Evolutionary conservation across 2,888 invertebrate species (phyloP).

Genomic region (Rhagophthalmus giganteus): DNA sequence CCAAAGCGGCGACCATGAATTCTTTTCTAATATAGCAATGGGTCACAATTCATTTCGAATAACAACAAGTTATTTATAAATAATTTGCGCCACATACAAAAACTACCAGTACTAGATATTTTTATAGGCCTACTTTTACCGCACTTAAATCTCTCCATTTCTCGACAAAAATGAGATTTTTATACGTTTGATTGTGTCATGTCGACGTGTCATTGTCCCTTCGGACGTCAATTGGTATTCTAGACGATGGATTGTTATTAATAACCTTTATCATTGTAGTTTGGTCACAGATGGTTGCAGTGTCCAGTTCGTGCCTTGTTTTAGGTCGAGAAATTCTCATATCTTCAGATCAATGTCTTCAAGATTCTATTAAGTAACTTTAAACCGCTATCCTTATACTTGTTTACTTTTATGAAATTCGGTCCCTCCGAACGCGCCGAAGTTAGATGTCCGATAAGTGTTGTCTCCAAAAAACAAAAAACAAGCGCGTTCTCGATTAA

Average conservation of each 20-base stretch:
- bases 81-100: slow-evolving; percentile 7
- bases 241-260: slow-evolving; percentile 24
- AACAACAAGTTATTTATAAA: slow-evolving; percentile 3
- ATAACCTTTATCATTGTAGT: slow-evolving; percentile 21
- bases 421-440: too few relatives aligned
- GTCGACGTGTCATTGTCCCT: slow-evolving; percentile 19
- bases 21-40: slow-evolving; percentile 6
- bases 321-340: slow-evolving; percentile 14
- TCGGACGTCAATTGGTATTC: slow-evolving; percentile 19
- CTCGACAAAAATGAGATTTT: too few relatives aligned
- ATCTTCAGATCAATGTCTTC: slow-evolving; percentile 1
- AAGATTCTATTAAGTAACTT: neutral
- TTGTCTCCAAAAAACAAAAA: neutral
- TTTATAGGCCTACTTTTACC: too few relatives aligned
- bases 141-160: neutral
- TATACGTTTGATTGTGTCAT: too few relatives aligned
- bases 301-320: slow-evolving; percentile 20
- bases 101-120: too few relatives aligned
- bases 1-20: slow-evolving; percentile 17
- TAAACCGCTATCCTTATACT: neutral
- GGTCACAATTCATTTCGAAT: slow-evolving; percentile 15
- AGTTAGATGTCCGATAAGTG: too few relatives aligned
- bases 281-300: slow-evolving; percentile 22
- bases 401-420: neutral
- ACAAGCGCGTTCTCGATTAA: too few relatives aligned